phyloP scores from a whole-genome alignment of 2,888 invertebrate genomes.

The Rhagium mordax region DNA sequence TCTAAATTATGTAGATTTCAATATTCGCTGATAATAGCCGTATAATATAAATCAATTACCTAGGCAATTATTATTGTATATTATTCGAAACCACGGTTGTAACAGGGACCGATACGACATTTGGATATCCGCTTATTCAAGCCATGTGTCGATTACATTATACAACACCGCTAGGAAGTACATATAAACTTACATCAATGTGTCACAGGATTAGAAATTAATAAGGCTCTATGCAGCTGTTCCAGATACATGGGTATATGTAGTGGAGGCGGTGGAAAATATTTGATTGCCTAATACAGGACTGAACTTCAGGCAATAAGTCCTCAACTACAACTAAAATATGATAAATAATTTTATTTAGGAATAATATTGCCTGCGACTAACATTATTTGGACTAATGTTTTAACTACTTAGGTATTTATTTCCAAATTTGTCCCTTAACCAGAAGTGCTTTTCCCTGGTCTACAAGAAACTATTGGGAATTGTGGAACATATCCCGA shows the following conservation, averaged over 20 bases:
- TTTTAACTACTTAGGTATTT: no score
- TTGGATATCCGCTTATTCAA: constrained; percentile 31
- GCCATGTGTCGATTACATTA: constrained; percentile 30
- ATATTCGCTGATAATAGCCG: not conserved
- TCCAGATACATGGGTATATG: not conserved
- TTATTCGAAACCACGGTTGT: constrained; percentile 19
- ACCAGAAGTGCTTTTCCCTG: not conserved
- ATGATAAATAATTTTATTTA: no score
- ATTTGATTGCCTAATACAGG: not conserved
- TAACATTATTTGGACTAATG: no score
- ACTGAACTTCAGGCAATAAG: no score
- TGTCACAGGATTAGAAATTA: constrained; percentile 16
- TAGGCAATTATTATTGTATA: constrained; percentile 26
- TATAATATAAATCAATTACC: constrained; percentile 25
- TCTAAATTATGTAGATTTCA: not conserved
- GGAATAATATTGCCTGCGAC: no score
- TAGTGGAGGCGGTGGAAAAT: not conserved
- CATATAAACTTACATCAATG: constrained; percentile 2
- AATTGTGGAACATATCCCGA: not conserved
- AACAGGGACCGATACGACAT: constrained; percentile 21
- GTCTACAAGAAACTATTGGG: not conserved
- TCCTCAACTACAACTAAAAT: no score
- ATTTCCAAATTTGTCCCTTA: not conserved
- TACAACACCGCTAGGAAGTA: not conserved
- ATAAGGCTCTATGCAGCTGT: not conserved